Conservation (phyloP, 2,888 invertebrate species). For the Luperina testacea region DNA sequence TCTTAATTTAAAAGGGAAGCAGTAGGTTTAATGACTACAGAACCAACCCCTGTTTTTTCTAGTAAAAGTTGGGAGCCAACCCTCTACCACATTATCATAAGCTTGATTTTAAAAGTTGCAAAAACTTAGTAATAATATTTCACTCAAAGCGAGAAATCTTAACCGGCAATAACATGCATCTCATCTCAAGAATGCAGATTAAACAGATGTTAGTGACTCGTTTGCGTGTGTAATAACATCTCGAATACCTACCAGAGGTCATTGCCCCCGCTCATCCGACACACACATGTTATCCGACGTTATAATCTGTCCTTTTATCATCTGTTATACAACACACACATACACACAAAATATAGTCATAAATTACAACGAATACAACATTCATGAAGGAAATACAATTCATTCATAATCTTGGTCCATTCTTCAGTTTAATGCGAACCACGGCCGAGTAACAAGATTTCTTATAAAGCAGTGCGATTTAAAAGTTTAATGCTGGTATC, state of each 20-base stretch:
- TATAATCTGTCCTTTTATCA: conserved; percentile 68
- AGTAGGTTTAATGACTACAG: conserved; percentile 1
- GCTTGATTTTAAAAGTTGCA: conserved; percentile 1
- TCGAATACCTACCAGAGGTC: conserved; percentile 70
- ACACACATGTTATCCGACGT: conserved; percentile 73
- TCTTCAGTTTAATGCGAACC: conserved; percentile 70
- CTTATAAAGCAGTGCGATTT: conserved; percentile 71
- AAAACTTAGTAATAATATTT: not conserved
- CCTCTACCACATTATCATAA: conserved; percentile 27
- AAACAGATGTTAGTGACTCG: conserved; percentile 63
- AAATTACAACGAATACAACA: conserved; percentile 63
- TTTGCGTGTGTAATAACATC: conserved; percentile 60
- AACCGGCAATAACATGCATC: conserved; percentile 41
- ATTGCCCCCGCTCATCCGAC: conserved; percentile 69
- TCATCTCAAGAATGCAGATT: conserved; percentile 56
- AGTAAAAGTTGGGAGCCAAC: conserved; percentile 2
- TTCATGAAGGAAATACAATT: conserved; percentile 66
- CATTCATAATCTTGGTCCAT: conserved; percentile 74
- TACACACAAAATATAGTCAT: conserved; percentile 54
- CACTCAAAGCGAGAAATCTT: conserved; percentile 33
- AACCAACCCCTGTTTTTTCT: not conserved
- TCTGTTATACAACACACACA: conserved; percentile 37
- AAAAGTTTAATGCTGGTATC: conserved; percentile 73
- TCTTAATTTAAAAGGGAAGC: not conserved
- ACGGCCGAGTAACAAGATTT: conserved; percentile 61